These are phyloP conservation scores for Ferdinandea cuprea DNA, from an alignment of 2,888 invertebrate species.

Conservation along the genomic window DNA sequence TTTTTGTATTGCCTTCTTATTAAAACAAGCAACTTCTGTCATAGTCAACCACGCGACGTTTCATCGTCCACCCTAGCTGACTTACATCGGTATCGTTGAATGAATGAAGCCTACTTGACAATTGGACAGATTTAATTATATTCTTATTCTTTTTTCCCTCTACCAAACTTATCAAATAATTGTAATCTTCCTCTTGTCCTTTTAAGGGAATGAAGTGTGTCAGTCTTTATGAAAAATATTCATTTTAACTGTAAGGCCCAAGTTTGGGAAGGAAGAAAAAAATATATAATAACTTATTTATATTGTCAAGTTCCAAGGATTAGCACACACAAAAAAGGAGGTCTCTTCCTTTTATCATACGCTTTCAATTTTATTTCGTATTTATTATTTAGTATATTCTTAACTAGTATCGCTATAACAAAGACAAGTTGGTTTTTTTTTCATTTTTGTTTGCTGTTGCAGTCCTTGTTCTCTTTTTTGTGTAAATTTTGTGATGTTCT, in stretches of 20 bases:
- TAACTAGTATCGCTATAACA: conserved; percentile 44
- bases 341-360: neutral
- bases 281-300: conserved; percentile 32
- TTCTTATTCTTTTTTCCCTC: conserved; percentile 33
- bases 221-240: conserved; percentile 40
- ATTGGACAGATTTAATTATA: conserved; percentile 54
- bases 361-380: conserved; percentile 20
- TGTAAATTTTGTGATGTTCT: conserved; percentile 34
- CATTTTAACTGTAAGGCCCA: neutral
- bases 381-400: conserved; percentile 36
- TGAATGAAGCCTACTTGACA: conserved; percentile 37
- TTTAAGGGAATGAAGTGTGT: conserved; percentile 44
- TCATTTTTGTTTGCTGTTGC: neutral
- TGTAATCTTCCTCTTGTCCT: conserved; percentile 48
- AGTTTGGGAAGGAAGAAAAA: neutral
- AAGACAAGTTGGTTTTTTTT: conserved; percentile 16
- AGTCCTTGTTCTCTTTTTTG: conserved; percentile 28
- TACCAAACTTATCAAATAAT: conserved; percentile 62
- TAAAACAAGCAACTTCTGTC: conserved; percentile 1
- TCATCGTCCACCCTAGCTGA: conserved; percentile 5
- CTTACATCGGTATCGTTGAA: conserved; percentile 25
- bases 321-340: conserved; percentile 7
- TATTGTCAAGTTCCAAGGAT: conserved; percentile 44
- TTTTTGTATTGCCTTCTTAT: neutral
- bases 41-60: no score